Conservation (phyloP, 2,797 vertebrate species). For the Parotocinclus haroldoi region DNA sequence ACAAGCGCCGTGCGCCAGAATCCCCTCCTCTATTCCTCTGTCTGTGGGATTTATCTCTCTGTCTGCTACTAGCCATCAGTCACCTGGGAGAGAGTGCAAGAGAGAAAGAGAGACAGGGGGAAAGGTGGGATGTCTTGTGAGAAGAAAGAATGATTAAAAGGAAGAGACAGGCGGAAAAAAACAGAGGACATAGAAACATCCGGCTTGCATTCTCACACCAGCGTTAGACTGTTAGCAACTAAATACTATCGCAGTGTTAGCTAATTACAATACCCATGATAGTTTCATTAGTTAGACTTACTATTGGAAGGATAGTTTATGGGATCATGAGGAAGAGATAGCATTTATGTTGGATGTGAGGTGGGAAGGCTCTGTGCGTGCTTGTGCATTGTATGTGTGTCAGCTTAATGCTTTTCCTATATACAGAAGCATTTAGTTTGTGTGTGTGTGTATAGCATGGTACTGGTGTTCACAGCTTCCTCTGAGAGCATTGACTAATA, state of each 20-base stretch:
- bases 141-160: conserved; percentile 34
- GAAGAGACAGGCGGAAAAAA: conserved; percentile 19
- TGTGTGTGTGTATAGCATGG: conserved; percentile 39
- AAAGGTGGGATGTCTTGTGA: conserved; percentile 27
- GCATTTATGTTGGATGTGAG: background rate
- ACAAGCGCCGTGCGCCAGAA: conserved; percentile 80
- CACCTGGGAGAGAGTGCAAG: conserved; percentile 61
- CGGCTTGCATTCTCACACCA: background rate
- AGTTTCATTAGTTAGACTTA: background rate
- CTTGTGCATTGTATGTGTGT: background rate
- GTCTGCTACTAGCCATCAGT: conserved; percentile 77
- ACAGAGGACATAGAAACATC: background rate
- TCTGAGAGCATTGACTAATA: conserved; percentile 49
- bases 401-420: conserved; percentile 51
- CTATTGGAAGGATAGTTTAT: background rate
- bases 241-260: background rate
- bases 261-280: background rate
- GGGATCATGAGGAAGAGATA: too few species aligned
- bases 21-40: conserved; percentile 52
- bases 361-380: conserved; percentile 8
- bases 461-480: conserved; percentile 43
- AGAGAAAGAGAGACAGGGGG: conserved; percentile 44
- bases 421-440: conserved; percentile 48
- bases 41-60: conserved; percentile 82
- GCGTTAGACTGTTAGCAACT: background rate